Evolutionary conservation across 1,140 invertebrate species (phyloP).

Genomic region (Lepidurus packardi): DNA sequence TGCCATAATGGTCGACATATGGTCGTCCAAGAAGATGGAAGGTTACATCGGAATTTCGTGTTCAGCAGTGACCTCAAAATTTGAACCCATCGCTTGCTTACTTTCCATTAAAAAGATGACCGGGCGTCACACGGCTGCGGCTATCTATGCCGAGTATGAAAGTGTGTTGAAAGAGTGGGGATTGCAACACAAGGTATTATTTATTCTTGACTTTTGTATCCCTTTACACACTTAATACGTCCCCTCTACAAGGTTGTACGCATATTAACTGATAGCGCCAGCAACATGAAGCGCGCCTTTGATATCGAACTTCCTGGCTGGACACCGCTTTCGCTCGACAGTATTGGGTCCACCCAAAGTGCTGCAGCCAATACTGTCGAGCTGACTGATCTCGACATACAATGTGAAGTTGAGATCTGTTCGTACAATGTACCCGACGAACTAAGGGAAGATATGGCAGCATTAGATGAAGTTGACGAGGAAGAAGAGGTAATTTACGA

Average conservation of each 20-base stretch:
- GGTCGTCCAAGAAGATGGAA: background rate
- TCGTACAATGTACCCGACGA: background rate
- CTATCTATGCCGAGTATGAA: background rate
- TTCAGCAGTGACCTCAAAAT: background rate
- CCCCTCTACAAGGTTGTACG: background rate
- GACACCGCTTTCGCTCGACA: background rate
- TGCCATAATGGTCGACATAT: conserved; percentile 13
- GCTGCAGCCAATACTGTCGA: background rate
- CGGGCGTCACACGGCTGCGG: background rate
- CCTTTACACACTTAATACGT: background rate
- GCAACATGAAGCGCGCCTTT: conserved; percentile 24
- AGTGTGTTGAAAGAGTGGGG: background rate
- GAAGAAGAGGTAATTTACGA: background rate
- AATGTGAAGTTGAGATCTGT: background rate
- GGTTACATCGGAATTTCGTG: background rate
- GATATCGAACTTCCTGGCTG: background rate
- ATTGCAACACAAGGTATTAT: background rate
- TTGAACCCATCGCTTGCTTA: background rate
- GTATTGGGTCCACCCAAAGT: background rate
- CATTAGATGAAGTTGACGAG: background rate
- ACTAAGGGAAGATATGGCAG: background rate
- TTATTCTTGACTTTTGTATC: background rate
- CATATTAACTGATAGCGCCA: background rate
- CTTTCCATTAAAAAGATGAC: background rate
- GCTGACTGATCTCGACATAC: background rate